Conservation (phyloP, 1,140 invertebrate genomes). For the Philopotamus ludificatus region DNA sequence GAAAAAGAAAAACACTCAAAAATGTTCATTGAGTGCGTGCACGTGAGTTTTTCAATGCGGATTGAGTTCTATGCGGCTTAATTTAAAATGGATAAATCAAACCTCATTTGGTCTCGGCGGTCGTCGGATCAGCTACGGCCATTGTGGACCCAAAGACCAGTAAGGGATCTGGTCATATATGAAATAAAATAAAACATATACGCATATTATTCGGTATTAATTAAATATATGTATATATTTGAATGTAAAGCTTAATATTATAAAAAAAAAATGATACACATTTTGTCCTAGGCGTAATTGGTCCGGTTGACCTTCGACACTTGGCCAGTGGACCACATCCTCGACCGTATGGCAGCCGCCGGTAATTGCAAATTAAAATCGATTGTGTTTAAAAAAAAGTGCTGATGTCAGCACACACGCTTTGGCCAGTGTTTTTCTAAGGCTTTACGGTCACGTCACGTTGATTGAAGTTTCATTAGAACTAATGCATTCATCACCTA, state of each 20-base stretch:
- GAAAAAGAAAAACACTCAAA: conserved; percentile 6
- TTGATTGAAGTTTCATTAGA: conserved; percentile 14
- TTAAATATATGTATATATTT: conserved; percentile 8
- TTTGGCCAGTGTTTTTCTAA: not conserved
- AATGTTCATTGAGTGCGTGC: conserved; percentile 14
- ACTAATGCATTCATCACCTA: not conserved
- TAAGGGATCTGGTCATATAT: not conserved
- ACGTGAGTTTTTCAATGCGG: conserved; percentile 15
- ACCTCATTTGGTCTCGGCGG: conserved; percentile 36
- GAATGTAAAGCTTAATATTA: not conserved
- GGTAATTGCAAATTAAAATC: conserved; percentile 26
- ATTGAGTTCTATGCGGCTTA: conserved; percentile 42
- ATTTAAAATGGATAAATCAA: conserved; percentile 43
- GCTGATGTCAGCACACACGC: conserved; percentile 8
- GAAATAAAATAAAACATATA: not conserved
- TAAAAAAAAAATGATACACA: no score
- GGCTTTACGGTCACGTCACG: conserved; percentile 2
- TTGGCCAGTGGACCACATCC: conserved; percentile 10
- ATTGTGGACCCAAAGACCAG: conserved; percentile 37
- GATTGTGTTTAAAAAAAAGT: conserved; percentile 12
- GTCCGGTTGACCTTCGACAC: no score
- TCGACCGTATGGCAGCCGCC: conserved; percentile 2
- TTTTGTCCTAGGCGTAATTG: no score
- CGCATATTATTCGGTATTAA: not conserved
- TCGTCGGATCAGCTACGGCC: conserved; percentile 32